Percentiles rank a stretch among this genome's conserved stretches.
Evolutionary conservation across 1,140 invertebrate genomes (phyloP).

Genomic region (Pseudomyrmex concolor): DNA sequence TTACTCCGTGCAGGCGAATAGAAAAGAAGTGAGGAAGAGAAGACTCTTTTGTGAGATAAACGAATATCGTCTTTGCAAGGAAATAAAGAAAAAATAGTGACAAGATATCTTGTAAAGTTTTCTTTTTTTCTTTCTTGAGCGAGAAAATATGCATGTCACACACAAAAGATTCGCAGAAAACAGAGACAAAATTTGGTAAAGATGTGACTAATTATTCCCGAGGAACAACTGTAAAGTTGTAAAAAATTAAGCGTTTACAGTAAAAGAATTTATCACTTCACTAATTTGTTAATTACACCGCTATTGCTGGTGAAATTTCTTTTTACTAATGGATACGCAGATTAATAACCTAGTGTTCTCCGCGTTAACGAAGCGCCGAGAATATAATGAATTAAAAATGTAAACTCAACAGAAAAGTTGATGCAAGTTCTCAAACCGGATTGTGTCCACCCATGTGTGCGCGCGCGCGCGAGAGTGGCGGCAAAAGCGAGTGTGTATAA

Average conservation of each 20-base stretch:
- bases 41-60: background rate
- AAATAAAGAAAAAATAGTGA: background rate
- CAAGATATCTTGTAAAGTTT: background rate
- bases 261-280: background rate
- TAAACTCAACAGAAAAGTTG: conserved; percentile 47
- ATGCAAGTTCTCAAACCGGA: conserved; percentile 46
- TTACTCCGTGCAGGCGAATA: background rate
- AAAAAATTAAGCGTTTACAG: background rate
- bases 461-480: background rate
- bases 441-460: conserved; percentile 40
- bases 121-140: background rate
- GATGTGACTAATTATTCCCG: background rate
- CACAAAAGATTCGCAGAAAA: background rate
- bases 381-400: conserved; percentile 55
- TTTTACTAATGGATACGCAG: background rate
- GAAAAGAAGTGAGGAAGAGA: background rate
- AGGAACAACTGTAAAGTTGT: background rate
- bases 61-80: background rate
- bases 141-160: background rate
- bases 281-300: no score
- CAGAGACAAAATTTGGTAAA: background rate
- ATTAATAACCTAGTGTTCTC: background rate
- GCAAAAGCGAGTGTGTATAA: conserved; percentile 44
- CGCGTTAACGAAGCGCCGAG: background rate
- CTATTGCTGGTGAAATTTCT: background rate